These are phyloP conservation scores for Congeria kusceri DNA, from an alignment of 2,888 invertebrate genomes.

Conservation along the genomic window DNA sequence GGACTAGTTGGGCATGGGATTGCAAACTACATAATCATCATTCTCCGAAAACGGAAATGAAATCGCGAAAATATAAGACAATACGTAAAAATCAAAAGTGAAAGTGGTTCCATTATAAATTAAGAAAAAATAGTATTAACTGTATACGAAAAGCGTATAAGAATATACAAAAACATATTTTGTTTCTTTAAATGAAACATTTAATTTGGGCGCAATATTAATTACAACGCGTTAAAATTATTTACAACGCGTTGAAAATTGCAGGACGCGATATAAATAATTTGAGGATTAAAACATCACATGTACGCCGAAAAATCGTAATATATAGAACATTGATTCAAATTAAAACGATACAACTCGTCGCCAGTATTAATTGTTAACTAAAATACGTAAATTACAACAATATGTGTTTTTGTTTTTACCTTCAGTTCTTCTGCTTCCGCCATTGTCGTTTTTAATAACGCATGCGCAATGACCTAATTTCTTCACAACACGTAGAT, in stretches of 20 bases:
- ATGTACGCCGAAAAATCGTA: neutral
- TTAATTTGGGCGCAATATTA: no score
- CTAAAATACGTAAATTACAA: neutral
- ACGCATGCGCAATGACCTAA: conserved; percentile 64
- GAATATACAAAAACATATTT: no score
- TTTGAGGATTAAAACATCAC: neutral
- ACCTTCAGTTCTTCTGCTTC: conserved; percentile 80
- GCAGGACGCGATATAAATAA: conserved; percentile 31
- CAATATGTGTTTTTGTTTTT: conserved; percentile 24
- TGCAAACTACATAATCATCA: no score
- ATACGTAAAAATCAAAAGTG: no score
- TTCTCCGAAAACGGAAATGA: no score
- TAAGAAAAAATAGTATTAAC: no score
- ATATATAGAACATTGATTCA: neutral
- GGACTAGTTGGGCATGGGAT: no score
- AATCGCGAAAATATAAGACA: no score
- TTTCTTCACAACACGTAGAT: conserved; percentile 41
- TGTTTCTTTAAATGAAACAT: no score
- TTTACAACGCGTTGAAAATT: conserved; percentile 55
- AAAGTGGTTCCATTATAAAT: no score
- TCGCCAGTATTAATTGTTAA: neutral
- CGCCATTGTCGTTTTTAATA: conserved; percentile 73
- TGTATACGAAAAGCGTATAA: no score
- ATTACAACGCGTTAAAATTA: conserved; percentile 53
- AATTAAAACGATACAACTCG: neutral